Percentiles rank a stretch among this genome's conserved stretches.
Evolutionary conservation across 2,888 invertebrate species (phyloP).

Genomic region (Chloroclystis v-ata): DNA sequence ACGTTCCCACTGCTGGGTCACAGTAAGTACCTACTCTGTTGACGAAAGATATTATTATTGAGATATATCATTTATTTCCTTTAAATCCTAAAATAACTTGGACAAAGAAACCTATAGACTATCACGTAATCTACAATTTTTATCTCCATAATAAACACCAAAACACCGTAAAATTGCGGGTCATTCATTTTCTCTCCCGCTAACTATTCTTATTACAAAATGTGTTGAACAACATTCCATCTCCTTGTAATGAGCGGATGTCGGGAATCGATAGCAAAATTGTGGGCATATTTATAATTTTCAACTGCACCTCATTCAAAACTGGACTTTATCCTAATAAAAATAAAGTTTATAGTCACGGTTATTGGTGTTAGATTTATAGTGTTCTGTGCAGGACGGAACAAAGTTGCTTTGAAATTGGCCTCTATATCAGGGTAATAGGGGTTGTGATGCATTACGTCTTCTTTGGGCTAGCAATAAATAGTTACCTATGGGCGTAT

Average conservation of each 20-base stretch:
- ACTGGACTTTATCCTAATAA: constrained; percentile 4
- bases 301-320: constrained; percentile 24
- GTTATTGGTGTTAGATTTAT: constrained; percentile 32
- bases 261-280: constrained; percentile 72
- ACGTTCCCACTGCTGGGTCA: too few species aligned
- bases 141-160: constrained; percentile 31
- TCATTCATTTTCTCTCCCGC: constrained; percentile 44
- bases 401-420: constrained; percentile 51
- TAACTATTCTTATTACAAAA: constrained; percentile 60
- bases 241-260: constrained; percentile 74
- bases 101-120: too few species aligned
- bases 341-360: constrained; percentile 24
- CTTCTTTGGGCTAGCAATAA: constrained; percentile 53
- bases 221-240: constrained; percentile 70
- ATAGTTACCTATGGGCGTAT: constrained; percentile 34
- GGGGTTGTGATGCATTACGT: constrained; percentile 47
- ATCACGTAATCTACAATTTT: too few species aligned
- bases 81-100: too few species aligned
- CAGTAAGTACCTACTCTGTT: too few species aligned
- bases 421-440: constrained; percentile 53
- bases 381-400: constrained; percentile 40
- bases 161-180: constrained; percentile 35
- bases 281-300: constrained; percentile 65
- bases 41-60: too few species aligned
- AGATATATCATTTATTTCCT: too few species aligned